Percentiles rank a stretch among this genome's conserved stretches.
phyloP scores from a whole-genome alignment of 2,888 invertebrate genomes.

The Callosobruchus maculatus region DNA sequence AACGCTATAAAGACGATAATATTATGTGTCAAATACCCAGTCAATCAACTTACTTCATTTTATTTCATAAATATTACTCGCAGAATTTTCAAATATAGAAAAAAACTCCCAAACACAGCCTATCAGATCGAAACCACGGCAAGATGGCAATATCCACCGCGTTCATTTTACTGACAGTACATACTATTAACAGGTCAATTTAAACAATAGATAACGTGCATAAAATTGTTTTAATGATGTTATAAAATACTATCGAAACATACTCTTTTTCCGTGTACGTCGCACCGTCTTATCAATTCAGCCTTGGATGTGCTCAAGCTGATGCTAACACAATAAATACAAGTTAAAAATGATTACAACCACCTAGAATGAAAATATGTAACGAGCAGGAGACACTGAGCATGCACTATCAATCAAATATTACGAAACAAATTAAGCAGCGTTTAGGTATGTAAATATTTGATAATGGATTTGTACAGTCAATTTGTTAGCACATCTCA shows the following conservation, averaged over 20 bases:
- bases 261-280: neutral
- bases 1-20: too few relatives aligned
- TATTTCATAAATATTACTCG: too few relatives aligned
- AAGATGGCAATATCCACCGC: neutral
- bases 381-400: neutral
- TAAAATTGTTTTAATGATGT: neutral
- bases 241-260: neutral
- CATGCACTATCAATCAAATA: neutral
- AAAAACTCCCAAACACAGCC: too few relatives aligned
- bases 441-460: neutral
- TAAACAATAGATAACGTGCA: neutral
- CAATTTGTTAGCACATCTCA: neutral
- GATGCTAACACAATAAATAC: neutral
- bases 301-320: neutral
- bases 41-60: too few relatives aligned
- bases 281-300: neutral
- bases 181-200: neutral
- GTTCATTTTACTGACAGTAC: neutral
- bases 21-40: too few relatives aligned
- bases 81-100: too few relatives aligned
- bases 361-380: neutral
- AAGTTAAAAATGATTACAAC: neutral
- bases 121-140: too few relatives aligned
- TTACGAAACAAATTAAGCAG: neutral
- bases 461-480: neutral